Evolutionary conservation across 2,797 vertebrate genomes (phyloP).

Genomic region (Martes flavigula): DNA sequence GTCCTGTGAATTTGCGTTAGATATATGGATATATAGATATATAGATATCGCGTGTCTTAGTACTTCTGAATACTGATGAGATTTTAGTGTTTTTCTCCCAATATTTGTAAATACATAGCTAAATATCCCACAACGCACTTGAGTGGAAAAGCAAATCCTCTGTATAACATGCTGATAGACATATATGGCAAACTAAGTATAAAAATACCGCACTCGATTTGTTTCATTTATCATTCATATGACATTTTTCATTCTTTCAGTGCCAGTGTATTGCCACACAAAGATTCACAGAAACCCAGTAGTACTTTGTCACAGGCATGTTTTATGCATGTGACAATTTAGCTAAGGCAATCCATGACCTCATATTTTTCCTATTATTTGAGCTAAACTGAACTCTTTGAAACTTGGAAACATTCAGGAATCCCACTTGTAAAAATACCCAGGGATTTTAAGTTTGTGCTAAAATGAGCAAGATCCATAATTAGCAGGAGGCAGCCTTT

Average conservation of each 20-base stretch:
- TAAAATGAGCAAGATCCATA: background rate
- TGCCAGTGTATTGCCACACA: background rate
- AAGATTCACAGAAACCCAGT: background rate
- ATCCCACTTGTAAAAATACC: constrained; percentile 50
- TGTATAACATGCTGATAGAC: background rate
- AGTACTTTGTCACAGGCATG: background rate
- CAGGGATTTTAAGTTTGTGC: constrained; percentile 21
- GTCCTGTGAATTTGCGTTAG: background rate
- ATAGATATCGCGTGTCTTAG: background rate
- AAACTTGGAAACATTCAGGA: constrained; percentile 10
- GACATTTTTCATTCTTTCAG: background rate
- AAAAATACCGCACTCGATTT: background rate
- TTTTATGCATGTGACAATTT: background rate
- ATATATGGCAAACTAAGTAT: background rate
- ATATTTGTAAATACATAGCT: background rate
- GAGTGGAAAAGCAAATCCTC: background rate
- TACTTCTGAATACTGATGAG: background rate
- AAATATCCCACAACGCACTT: background rate
- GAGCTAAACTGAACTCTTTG: constrained; percentile 4
- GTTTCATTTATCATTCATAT: background rate
- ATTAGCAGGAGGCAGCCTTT: constrained; percentile 37
- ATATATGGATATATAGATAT: too few species aligned
- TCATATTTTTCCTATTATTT: background rate
- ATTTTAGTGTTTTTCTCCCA: background rate
- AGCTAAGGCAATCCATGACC: background rate